Evolutionary conservation across 2,113 vertebrate species (phyloP).

Genomic region (Pterocles gutturalis): DNA sequence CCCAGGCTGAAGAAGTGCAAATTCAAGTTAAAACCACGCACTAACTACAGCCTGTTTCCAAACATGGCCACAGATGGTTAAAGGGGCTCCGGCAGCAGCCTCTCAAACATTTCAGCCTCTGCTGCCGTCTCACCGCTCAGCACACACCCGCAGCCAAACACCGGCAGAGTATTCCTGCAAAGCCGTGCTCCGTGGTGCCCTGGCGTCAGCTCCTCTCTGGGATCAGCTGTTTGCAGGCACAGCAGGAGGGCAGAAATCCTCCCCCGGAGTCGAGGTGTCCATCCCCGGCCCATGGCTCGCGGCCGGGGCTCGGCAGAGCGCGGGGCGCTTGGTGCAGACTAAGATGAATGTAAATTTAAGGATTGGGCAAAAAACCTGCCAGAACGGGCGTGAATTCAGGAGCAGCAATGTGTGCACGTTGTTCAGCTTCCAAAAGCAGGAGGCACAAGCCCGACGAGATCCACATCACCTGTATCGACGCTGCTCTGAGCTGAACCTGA

Average conservation of each 20-base stretch:
- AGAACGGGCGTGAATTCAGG: background rate
- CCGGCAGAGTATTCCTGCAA: background rate
- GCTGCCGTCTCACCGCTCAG: background rate
- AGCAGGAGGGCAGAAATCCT: background rate
- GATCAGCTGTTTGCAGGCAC: background rate
- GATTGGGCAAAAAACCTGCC: background rate
- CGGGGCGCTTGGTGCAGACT: conserved; percentile 23
- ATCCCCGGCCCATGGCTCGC: background rate
- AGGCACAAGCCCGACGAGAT: background rate
- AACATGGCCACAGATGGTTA: background rate
- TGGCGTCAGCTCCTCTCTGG: background rate
- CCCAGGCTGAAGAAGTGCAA: conserved; percentile 26
- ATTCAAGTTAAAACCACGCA: background rate
- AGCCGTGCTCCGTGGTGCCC: background rate
- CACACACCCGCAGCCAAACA: background rate
- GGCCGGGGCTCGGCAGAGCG: background rate
- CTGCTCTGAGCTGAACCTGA: background rate
- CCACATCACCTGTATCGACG: background rate
- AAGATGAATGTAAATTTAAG: background rate
- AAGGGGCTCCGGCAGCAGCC: background rate
- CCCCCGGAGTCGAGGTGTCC: background rate
- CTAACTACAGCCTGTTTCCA: background rate
- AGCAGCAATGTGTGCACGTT: fast-evolving
- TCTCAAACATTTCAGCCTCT: background rate
- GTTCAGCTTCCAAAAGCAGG: background rate